Evolutionary conservation across 2,113 vertebrate genomes (phyloP).

Genomic region (Aphyosemion australe): DNA sequence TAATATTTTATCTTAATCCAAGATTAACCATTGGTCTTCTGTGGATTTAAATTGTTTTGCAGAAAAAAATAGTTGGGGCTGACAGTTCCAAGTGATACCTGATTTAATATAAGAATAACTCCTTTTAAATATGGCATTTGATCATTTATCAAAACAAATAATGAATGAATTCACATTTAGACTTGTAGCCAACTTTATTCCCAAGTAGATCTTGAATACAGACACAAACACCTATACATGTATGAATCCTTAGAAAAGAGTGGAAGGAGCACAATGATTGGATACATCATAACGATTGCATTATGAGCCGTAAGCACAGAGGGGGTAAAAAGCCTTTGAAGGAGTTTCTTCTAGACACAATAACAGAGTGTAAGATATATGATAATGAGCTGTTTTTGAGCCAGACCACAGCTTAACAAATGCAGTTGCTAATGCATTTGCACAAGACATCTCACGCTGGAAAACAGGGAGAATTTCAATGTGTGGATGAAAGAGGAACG

Average conservation of each 20-base stretch:
- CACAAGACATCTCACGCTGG: constrained; percentile 20
- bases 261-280: constrained; percentile 6
- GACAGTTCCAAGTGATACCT: too few species aligned
- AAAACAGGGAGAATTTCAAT: constrained; percentile 31
- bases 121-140: too few species aligned
- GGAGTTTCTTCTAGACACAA: constrained; percentile 47
- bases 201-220: too few species aligned
- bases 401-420: constrained; percentile 42
- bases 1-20: too few species aligned
- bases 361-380: constrained; percentile 36
- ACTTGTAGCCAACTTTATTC: too few species aligned
- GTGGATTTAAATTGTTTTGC: too few species aligned
- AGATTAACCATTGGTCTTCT: too few species aligned
- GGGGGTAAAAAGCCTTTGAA: constrained; percentile 33
- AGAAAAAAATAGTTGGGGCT: too few species aligned
- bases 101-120: too few species aligned
- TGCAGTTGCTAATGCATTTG: constrained; percentile 42
- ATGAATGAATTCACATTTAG: too few species aligned
- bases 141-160: too few species aligned
- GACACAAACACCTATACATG: too few species aligned
- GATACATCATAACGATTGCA: constrained; percentile 1
- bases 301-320: constrained; percentile 9
- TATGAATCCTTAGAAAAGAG: neutral
- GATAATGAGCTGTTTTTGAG: constrained; percentile 35
- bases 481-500: constrained; percentile 49